Conservation (phyloP, 2,888 invertebrate genomes). For the Xylocampa areola region DNA sequence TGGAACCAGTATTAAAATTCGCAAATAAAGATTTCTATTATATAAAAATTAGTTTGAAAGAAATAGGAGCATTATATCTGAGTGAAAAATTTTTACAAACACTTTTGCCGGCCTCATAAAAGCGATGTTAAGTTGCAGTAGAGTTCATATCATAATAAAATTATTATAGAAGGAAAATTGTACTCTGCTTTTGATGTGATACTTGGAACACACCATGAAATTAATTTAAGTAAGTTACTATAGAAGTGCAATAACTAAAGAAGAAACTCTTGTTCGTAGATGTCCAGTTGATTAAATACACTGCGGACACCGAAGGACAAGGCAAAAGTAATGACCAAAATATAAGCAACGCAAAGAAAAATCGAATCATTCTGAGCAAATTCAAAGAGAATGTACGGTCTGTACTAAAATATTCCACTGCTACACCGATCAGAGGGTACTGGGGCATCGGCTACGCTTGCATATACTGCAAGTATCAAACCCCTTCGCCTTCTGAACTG, state of each 20-base stretch:
- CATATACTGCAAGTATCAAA: conserved; percentile 67
- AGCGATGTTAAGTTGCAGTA: no score
- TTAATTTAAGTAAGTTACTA: not conserved
- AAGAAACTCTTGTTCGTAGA: conserved; percentile 55
- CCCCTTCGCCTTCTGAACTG: conserved; percentile 61
- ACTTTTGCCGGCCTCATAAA: no score
- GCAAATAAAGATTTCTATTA: no score
- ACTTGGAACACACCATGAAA: not conserved
- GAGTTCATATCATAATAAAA: no score
- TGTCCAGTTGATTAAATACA: conserved; percentile 12
- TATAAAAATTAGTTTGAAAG: no score
- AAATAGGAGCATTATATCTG: no score
- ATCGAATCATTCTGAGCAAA: conserved; percentile 14
- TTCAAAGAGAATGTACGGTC: conserved; percentile 44
- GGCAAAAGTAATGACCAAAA: not conserved
- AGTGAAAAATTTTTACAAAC: no score
- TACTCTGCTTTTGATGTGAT: not conserved
- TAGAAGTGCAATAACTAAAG: conserved; percentile 38
- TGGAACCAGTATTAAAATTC: no score
- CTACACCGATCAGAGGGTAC: conserved; percentile 70
- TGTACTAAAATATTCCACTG: conserved; percentile 65
- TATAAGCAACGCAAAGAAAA: not conserved
- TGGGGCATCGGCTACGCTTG: conserved; percentile 72
- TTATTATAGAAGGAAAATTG: no score
- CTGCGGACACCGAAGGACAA: not conserved